Evolutionary conservation across 2,113 vertebrate genomes (phyloP).

Genomic region (Xiphorhynchus elegans): DNA sequence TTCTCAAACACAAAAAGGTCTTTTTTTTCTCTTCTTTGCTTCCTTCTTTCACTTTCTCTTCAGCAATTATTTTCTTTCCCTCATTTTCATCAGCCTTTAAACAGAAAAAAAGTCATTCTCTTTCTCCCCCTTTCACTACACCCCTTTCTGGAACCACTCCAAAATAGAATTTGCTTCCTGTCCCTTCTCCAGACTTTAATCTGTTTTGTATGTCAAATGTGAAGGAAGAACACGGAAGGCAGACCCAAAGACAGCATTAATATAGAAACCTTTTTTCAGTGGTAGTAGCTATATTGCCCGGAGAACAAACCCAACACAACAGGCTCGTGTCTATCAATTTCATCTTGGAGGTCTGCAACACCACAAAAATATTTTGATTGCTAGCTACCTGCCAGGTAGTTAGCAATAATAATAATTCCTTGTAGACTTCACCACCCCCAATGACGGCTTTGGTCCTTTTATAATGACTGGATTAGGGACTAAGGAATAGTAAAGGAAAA

Average conservation of each 20-base stretch:
- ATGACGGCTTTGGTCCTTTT: slow-evolving; percentile 62
- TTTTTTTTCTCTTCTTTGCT: neutral
- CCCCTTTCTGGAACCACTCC: neutral
- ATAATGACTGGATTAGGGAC: slow-evolving; percentile 67
- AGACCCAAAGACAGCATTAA: neutral
- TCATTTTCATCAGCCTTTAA: neutral
- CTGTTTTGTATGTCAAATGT: neutral
- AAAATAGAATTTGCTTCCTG: neutral
- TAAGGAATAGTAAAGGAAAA: slow-evolving; percentile 40
- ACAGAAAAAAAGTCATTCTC: neutral
- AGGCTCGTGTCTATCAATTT: slow-evolving; percentile 36
- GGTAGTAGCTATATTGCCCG: slow-evolving; percentile 44
- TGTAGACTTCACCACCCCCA: slow-evolving; percentile 69
- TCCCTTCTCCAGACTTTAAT: neutral
- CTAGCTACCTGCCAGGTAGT: slow-evolving; percentile 53
- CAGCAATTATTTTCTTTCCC: neutral
- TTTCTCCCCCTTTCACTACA: neutral
- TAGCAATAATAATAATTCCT: slow-evolving; percentile 52
- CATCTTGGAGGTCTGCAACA: slow-evolving; percentile 39
- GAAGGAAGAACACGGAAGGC: neutral
- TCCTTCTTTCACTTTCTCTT: neutral
- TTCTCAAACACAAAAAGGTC: neutral
- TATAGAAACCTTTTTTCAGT: slow-evolving; percentile 37
- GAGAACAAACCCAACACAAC: slow-evolving; percentile 61
- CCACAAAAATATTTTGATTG: slow-evolving; percentile 50